These are phyloP conservation scores for Epinephelus coioides DNA, from an alignment of 2,797 vertebrate species.

Conservation along the genomic window DNA sequence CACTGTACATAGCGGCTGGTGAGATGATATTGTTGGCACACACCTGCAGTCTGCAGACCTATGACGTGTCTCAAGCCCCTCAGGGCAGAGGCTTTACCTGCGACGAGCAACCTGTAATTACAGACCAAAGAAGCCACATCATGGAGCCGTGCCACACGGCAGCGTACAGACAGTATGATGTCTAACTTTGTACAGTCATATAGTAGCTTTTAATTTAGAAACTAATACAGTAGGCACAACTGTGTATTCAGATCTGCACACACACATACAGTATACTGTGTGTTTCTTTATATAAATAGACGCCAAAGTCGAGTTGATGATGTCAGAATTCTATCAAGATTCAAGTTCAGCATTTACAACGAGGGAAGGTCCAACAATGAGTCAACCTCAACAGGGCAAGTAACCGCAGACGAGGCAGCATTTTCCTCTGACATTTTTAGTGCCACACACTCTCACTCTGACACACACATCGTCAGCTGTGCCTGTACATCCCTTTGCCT, in stretches of 20 bases:
- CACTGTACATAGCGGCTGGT: not conserved
- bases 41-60: conserved; percentile 31
- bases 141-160: conserved; percentile 11
- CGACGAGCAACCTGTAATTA: conserved; percentile 61
- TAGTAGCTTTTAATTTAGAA: conserved; percentile 1
- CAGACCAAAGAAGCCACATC: conserved; percentile 44
- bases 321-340: not conserved
- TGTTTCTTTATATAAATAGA: conserved; percentile 5
- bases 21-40: conserved; percentile 13
- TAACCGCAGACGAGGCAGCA: conserved; percentile 45
- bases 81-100: conserved; percentile 43
- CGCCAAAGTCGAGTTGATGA: not conserved
- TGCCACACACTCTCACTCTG: conserved; percentile 45
- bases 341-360: conserved; percentile 21
- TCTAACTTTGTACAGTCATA: conserved; percentile 6
- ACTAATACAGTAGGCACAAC: not conserved
- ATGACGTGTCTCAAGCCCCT: conserved; percentile 11
- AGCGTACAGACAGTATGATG: not conserved
- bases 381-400: conserved; percentile 3
- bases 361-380: conserved; percentile 27
- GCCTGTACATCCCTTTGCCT: conserved; percentile 61
- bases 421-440: conserved; percentile 53
- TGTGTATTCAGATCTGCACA: not conserved
- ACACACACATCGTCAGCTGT: conserved; percentile 64
- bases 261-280: too few species aligned